These are phyloP conservation scores for Acanthosoma haemorrhoidale DNA, from an alignment of 2,888 invertebrate genomes.

Conservation along the genomic window DNA sequence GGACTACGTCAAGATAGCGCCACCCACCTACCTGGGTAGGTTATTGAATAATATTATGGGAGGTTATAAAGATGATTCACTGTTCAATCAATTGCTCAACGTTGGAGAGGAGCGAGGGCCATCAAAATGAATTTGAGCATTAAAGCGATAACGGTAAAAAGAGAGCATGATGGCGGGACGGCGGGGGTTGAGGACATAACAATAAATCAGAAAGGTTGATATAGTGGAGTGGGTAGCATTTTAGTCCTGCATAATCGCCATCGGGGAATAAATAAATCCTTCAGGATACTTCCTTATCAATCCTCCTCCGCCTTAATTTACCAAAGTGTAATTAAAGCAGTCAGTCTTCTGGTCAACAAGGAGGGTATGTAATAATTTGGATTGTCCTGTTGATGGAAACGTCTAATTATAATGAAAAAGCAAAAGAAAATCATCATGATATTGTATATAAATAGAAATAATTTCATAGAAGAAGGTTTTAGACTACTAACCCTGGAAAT, in stretches of 20 bases:
- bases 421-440: too few relatives aligned
- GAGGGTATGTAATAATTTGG: too few relatives aligned
- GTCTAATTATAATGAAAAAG: too few relatives aligned
- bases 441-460: too few relatives aligned
- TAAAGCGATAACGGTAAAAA: conserved; percentile 37
- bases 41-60: conserved; percentile 11
- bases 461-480: too few relatives aligned
- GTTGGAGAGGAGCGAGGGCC: not conserved
- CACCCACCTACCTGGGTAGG: not conserved
- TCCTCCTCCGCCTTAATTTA: conserved; percentile 6
- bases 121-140: conserved; percentile 37
- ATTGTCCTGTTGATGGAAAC: too few relatives aligned
- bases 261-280: conserved; percentile 11
- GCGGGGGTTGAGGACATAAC: conserved; percentile 33
- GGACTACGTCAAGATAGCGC: not conserved
- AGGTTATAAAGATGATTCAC: conserved; percentile 36
- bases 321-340: not conserved
- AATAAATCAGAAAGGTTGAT: conserved; percentile 32
- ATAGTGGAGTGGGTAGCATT: not conserved
- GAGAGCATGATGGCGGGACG: too few relatives aligned
- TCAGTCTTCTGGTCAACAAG: too few relatives aligned
- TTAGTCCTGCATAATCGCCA: not conserved
- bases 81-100: conserved; percentile 32
- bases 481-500: too few relatives aligned
- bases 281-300: conserved; percentile 8